Evolutionary conservation across 2,888 invertebrate genomes (phyloP).

Genomic region (Melanostoma mellinum): DNA sequence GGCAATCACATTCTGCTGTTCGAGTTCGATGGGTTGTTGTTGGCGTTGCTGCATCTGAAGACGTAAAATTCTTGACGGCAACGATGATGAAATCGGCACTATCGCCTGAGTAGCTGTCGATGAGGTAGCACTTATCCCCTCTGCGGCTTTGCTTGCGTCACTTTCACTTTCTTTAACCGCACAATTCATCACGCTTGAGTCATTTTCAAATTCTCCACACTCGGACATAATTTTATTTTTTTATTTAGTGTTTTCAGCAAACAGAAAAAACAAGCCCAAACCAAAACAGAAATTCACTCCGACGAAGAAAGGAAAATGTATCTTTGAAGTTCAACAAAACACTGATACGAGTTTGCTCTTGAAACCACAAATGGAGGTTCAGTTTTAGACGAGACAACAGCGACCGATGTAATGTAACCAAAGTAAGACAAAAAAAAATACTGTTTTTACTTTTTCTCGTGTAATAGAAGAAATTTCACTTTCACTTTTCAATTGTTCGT

Average conservation of each 20-base stretch:
- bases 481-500: constrained; percentile 72
- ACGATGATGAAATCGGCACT: constrained; percentile 80
- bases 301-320: constrained; percentile 47
- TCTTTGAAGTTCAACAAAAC: constrained; percentile 69
- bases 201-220: constrained; percentile 61
- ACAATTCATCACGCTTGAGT: constrained; percentile 57
- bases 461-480: constrained; percentile 71
- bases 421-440: constrained; percentile 11
- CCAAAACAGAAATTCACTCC: constrained; percentile 36
- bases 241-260: constrained; percentile 23
- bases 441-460: constrained; percentile 32
- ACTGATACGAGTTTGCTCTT: constrained; percentile 67
- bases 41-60: constrained; percentile 75
- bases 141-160: constrained; percentile 28
- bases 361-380: constrained; percentile 62
- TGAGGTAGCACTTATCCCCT: constrained; percentile 20
- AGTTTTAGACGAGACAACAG: constrained; percentile 30
- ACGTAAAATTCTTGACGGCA: constrained; percentile 79
- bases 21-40: constrained; percentile 36
- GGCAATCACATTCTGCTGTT: constrained; percentile 66
- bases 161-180: constrained; percentile 70
- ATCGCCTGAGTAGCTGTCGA: constrained; percentile 74
- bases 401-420: constrained; percentile 51
- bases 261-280: constrained; percentile 7
- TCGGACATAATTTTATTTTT: constrained; percentile 54